Conservation (phyloP, 2,888 invertebrate species). For the Heliothis peltigera region DNA sequence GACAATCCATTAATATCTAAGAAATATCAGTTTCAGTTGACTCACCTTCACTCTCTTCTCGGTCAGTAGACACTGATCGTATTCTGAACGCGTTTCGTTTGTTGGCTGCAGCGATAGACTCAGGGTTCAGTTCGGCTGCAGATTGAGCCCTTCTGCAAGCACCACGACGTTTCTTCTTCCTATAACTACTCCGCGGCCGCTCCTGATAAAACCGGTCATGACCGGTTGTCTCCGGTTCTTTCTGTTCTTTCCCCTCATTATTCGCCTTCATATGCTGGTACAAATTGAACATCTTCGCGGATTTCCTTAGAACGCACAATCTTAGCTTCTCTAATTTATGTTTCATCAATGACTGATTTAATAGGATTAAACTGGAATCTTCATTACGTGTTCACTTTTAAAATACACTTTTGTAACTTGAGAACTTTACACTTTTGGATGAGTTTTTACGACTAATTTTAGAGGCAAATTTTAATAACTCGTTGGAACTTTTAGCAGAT, state of each 20-base stretch:
- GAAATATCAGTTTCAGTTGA: background rate
- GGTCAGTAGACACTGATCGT: constrained; percentile 92
- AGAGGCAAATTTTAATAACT: background rate
- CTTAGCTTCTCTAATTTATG: constrained; percentile 67
- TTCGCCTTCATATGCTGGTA: constrained; percentile 92
- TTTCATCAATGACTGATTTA: constrained; percentile 69
- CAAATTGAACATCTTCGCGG: constrained; percentile 92
- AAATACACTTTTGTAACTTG: constrained; percentile 22
- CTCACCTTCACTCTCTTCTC: constrained; percentile 89
- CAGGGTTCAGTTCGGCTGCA: constrained; percentile 92
- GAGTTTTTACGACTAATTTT: background rate
- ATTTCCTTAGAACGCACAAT: constrained; percentile 63
- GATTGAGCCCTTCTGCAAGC: constrained; percentile 92
- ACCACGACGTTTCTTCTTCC: constrained; percentile 89
- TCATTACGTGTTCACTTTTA: constrained; percentile 36
- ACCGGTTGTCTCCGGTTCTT: constrained; percentile 92
- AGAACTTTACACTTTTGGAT: background rate
- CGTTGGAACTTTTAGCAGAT: background rate
- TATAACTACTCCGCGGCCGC: constrained; percentile 86
- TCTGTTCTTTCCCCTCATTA: constrained; percentile 88
- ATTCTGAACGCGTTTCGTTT: constrained; percentile 91
- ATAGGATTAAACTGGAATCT: constrained; percentile 6
- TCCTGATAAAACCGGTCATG: constrained; percentile 95
- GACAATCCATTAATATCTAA: background rate
- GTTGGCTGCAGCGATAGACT: constrained; percentile 91